Base-by-base conservation (phyloP, 2,888 invertebrate genomes). In the Zygogramma bicolorata region DNA sequence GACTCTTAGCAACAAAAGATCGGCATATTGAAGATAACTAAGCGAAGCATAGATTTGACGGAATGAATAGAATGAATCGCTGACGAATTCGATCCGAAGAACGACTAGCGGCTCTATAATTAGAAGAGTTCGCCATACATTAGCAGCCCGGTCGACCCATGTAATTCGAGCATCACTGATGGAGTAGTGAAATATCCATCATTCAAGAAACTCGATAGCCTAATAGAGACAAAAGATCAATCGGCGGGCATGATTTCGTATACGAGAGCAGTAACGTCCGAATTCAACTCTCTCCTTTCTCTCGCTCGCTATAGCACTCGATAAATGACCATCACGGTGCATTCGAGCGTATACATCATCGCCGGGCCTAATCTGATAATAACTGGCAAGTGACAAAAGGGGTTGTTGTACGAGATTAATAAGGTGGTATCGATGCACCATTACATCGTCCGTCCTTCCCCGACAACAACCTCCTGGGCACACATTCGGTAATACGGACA, bases 361-460 rank as follows among this genome's bases (percentile, higher is more conserved):
- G 10, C 20, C 22, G 61, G 60, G 38, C 73, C n/a, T 76, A 74
- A 80, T 80, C 79, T 77, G 77, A 80, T 77, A 80, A 77, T 78
- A 79, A 78, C 76, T 77, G 80, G 78, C 80, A 79, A 80, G 79
- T 78, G 79, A 81, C 79, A 78, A 81, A 81, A 80, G 79, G 79
- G 78, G 75, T 73, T 71, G 75, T 73, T 70, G 66, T 70, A 22
- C 73, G 73, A 75, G 78, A 80, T 78, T 80, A 78, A 79, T 79
- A 80, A 78, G 76, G 75, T 70, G 71, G 72, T 73, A 79, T 77
- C 65, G 72, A 75, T 71, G 72, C 65, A 65, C 46, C 63, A 29
- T 67, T 68, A 68, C 63, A 46, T 59, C 59, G 58, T 20, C 67
- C 42, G 27, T 31, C 29, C 7, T 8, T 25, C 40, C 27, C 46